phyloP scores from a whole-genome alignment of 2,797 vertebrate species.

The Cirrhinus molitorella region DNA sequence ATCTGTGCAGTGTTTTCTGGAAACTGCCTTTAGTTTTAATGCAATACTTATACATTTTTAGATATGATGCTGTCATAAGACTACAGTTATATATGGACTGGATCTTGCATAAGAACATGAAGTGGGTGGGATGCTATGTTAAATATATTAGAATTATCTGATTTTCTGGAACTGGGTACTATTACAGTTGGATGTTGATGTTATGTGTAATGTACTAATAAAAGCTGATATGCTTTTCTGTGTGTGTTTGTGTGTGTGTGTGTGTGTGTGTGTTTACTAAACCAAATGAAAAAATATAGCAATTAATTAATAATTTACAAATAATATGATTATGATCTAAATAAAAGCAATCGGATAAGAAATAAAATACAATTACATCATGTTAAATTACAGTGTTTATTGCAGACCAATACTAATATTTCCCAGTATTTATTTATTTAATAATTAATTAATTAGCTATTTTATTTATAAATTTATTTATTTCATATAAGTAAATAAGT shows the following conservation, averaged over 20 bases:
- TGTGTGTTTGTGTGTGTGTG: background rate
- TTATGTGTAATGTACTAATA: background rate
- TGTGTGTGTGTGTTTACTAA: background rate
- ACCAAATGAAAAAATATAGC: background rate
- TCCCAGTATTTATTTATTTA: background rate
- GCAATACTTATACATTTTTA: background rate
- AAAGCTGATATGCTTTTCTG: background rate
- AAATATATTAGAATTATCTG: background rate
- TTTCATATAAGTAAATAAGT: too few relatives aligned
- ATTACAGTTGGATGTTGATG: background rate
- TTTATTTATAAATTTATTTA: too few relatives aligned
- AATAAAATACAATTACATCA: background rate
- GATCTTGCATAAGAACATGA: background rate
- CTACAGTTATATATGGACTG: background rate
- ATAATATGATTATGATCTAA: background rate
- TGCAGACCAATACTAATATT: background rate
- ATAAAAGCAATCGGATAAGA: background rate
- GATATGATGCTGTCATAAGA: background rate
- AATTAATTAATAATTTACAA: background rate
- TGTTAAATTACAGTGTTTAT: background rate
- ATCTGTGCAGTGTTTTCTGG: background rate
- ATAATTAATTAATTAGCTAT: too few relatives aligned
- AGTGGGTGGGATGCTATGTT: background rate
- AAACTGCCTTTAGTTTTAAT: background rate
- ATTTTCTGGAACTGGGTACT: background rate